Percentiles rank a stretch among this genome's conserved stretches.
Evolutionary conservation across 2,113 vertebrate species (phyloP).

Genomic region (Phyllostomus hastatus): DNA sequence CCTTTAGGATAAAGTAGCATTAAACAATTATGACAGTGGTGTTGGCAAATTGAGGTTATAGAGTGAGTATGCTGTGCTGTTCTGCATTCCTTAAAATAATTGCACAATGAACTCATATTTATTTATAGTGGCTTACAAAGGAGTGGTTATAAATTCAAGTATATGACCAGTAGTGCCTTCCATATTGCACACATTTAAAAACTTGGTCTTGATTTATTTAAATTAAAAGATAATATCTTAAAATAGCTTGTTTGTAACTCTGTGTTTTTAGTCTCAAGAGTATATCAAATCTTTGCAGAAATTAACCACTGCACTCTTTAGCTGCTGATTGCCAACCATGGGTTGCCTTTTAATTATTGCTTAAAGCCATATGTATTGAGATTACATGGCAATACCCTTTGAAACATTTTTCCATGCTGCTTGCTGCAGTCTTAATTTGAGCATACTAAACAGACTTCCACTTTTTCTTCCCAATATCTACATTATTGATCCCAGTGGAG

Average conservation of each 20-base stretch:
- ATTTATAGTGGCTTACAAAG: neutral
- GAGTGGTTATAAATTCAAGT: neutral
- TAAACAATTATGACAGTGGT: neutral
- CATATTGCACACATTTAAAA: neutral
- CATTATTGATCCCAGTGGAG: neutral
- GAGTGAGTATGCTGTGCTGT: neutral
- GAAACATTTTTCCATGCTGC: neutral
- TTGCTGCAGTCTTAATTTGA: neutral
- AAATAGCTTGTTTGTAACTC: neutral
- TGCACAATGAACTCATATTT: neutral
- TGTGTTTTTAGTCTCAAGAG: neutral
- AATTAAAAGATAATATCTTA: neutral
- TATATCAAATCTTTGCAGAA: neutral
- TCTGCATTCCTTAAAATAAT: neutral
- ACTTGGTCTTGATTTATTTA: neutral
- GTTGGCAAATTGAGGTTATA: neutral
- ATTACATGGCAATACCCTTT: neutral
- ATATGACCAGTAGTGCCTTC: neutral
- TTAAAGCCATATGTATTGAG: neutral
- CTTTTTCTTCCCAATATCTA: neutral
- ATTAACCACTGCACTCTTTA: neutral
- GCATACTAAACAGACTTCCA: neutral
- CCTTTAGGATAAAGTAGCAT: neutral
- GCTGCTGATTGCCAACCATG: neutral
- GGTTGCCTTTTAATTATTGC: neutral